Evolutionary conservation across 2,888 invertebrate genomes (phyloP).

Genomic region (Temnothorax ravouxi): DNA sequence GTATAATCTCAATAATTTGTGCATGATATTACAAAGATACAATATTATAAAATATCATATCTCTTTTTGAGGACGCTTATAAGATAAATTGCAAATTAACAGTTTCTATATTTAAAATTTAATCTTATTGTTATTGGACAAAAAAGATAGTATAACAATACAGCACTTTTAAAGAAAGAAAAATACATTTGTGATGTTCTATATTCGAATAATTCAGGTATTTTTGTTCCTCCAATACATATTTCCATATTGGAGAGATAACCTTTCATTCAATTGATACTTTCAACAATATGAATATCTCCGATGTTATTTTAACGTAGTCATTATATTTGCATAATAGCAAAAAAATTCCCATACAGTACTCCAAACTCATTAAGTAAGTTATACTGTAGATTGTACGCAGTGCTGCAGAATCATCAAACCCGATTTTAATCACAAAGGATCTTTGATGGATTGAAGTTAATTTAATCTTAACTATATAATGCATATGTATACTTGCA

Average conservation of each 20-base stretch:
- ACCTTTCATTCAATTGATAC: not conserved
- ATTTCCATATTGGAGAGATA: constrained; percentile 5
- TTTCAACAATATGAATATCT: constrained; percentile 17
- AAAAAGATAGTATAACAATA: not conserved
- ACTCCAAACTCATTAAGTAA: not conserved
- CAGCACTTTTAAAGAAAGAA: not conserved
- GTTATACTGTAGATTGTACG: not conserved
- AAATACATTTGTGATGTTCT: not conserved
- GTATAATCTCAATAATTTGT: not conserved
- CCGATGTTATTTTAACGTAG: not conserved
- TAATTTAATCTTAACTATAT: not conserved
- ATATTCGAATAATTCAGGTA: not conserved
- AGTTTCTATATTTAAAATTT: not conserved
- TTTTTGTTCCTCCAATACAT: not conserved
- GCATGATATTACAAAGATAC: not conserved
- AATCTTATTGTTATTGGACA: not conserved
- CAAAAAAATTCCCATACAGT: not conserved
- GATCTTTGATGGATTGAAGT: not conserved
- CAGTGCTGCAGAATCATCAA: not conserved
- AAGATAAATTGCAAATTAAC: not conserved
- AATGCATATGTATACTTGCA: not conserved
- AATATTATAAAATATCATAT: not conserved
- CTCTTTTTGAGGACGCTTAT: not conserved
- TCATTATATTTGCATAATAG: constrained; percentile 13
- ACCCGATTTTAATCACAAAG: not conserved